Evolutionary conservation across 2,113 vertebrate genomes (phyloP), one percentile per base, ranked within the genome.

Genomic region (Tragelaphus strepsiceros): DNA sequence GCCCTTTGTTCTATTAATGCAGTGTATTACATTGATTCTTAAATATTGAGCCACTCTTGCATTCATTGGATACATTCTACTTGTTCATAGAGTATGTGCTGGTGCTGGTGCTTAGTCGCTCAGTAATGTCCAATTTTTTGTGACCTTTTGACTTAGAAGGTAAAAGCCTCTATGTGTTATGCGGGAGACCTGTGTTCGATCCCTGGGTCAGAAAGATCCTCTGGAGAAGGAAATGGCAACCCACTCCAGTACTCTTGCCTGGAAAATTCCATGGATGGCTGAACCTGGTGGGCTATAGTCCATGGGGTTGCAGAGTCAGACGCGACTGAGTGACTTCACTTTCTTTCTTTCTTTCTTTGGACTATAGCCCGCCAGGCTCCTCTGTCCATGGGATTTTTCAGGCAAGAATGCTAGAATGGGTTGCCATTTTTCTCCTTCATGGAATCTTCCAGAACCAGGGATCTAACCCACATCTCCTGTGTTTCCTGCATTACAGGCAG

Each of bases 141-240:
- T 67, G 64, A 21, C 17, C n/a, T 9, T 67, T 67, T 30, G 28
- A 28, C 28, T 62, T 13, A 62, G 59, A 62, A 0, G 28, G 3
- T 62, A 62, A 62, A 30, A 62, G 28, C 59, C 59, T 62, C 59
- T 30, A 30, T 7, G 59, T 62, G 28, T 28, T 30, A 62, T 15
- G 59, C 0, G 0, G 13, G 28, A 62, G 28, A 62, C 28, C 59
- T 62, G 2, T 1, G 1, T 62, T 62, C 1, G 1, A 15, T 62
- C 28, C 13, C 28, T 30, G 5, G 28, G 59, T 61, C 30, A 13
- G 59, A 30, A 61, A 61, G 59, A 61, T 61, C 59, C 59, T 12
- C 12, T 30, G 26, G 59, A 61, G 59, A 30, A 61, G 26, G 59
- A 61, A 61, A 61, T 14, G 2, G 13, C 26, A 61, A 30, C 26